Base-by-base conservation (phyloP, 2,888 invertebrate species). In the Protonemura montana region DNA sequence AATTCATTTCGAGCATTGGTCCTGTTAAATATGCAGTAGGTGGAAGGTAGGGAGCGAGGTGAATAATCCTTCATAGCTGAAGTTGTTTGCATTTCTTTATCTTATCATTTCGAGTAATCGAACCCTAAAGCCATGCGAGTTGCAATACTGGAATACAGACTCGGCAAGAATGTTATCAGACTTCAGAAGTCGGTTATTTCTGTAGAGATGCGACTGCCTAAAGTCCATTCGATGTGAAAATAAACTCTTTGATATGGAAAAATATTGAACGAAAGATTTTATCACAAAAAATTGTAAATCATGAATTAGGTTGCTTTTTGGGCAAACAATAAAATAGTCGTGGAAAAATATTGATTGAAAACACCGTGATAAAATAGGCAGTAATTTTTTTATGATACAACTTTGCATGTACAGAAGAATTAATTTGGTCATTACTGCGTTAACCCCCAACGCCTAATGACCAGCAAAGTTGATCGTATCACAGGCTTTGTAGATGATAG, bases 251-350 rank as follows among this genome's bases (percentile, higher is more conserved):
- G 42, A 82, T 42, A 6, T 26, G 5, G n/a, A n/a, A n/a, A 28
- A 76, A 84, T 59, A 84, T 29, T 82, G 35, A 26, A 28, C 29
- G n/a, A 28, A 82, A 41, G 82, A 82, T 26, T 26, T 16, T 41
- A 35, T 41, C 35, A 16, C 26, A 42, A 35, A 82, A 35, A 35
- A 35, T 35, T 84, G 26, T 84, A 28, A 10, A 76, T 85, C 85
- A 0, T 85, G 21, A 16, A 25, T 76, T 84, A 25, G 5, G 0
- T 0, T 21, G 26, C n/a, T 76, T 27, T 80, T 59, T 81, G 5
- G 29, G 21, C 28, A 81, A 28, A 30, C 81, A 81, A 30, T 30
- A n/a, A 16, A 27, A 27, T 78, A 26, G 78, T 27, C 26, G 27
- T 16, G 27, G 78, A 78, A 27, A 27, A 28, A 7, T 81, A 81